Evolutionary conservation across 2,888 invertebrate species (phyloP).

Genomic region (Sycophila texana): DNA sequence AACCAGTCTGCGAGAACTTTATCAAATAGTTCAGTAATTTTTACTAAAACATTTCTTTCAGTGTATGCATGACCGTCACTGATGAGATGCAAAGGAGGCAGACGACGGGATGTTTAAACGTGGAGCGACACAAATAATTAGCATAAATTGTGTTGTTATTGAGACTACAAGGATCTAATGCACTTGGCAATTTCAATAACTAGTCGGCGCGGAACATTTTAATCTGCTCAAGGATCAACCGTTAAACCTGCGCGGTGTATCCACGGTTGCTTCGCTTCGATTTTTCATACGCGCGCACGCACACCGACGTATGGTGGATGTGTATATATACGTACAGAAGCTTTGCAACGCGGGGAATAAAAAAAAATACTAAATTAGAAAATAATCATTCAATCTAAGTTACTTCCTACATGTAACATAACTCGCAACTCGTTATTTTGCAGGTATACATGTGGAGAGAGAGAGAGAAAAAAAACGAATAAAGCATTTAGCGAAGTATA

Average conservation of each 20-base stretch:
- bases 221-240: constrained; percentile 34
- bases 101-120: no score
- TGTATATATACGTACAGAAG: no score
- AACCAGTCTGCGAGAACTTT: no score
- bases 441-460: no score
- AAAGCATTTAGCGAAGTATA: neutral
- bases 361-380: neutral
- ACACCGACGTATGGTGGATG: no score
- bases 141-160: constrained; percentile 6
- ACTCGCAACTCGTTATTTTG: neutral
- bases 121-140: no score
- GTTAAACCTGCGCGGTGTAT: constrained; percentile 13
- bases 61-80: no score
- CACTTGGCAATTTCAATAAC: constrained; percentile 4
- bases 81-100: no score
- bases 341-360: neutral
- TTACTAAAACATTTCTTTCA: no score
- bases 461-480: constrained; percentile 19
- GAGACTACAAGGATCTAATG: constrained; percentile 10
- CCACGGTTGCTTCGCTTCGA: constrained; percentile 14
- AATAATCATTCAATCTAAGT: neutral
- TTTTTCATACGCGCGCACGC: no score
- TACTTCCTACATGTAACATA: neutral
- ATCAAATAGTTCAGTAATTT: no score
- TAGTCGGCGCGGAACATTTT: constrained; percentile 9